Percentiles rank a stretch among this genome's conserved stretches.
phyloP scores from a whole-genome alignment of 2,888 invertebrate genomes.

The Syrista parreyssii region DNA sequence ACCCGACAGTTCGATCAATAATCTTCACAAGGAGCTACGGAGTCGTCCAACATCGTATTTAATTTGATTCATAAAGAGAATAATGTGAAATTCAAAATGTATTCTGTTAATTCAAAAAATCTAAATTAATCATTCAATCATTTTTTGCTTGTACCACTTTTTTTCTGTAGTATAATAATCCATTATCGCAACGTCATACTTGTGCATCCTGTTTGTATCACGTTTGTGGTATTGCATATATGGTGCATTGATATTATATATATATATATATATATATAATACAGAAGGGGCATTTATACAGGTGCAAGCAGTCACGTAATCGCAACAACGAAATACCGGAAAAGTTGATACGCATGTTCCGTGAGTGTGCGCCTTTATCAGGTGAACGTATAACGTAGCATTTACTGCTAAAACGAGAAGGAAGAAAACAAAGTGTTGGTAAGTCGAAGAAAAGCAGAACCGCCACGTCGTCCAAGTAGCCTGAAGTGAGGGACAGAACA shows the following conservation, averaged over 20 bases:
- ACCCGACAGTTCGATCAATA: background rate
- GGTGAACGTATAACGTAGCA: background rate
- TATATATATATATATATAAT: background rate
- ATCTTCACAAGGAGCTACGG: background rate
- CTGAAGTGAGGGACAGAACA: conserved; percentile 6
- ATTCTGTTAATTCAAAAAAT: background rate
- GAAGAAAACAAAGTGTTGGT: background rate
- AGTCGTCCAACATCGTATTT: background rate
- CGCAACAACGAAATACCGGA: background rate
- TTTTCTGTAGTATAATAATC: background rate
- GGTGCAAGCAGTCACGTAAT: background rate
- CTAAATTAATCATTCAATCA: background rate
- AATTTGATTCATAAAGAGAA: background rate
- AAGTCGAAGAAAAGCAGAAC: background rate
- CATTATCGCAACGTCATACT: background rate
- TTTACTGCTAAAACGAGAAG: background rate
- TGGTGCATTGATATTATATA: background rate
- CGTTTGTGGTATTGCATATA: background rate
- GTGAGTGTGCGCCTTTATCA: background rate
- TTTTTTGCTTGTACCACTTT: background rate
- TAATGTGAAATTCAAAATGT: background rate
- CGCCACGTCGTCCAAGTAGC: background rate
- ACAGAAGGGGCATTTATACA: background rate
- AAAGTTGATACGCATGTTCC: background rate
- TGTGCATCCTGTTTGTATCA: background rate